Percentiles rank a stretch among this genome's conserved stretches.
Evolutionary conservation across 2,888 invertebrate genomes (phyloP).

Genomic region (Ormyrus labotus): DNA sequence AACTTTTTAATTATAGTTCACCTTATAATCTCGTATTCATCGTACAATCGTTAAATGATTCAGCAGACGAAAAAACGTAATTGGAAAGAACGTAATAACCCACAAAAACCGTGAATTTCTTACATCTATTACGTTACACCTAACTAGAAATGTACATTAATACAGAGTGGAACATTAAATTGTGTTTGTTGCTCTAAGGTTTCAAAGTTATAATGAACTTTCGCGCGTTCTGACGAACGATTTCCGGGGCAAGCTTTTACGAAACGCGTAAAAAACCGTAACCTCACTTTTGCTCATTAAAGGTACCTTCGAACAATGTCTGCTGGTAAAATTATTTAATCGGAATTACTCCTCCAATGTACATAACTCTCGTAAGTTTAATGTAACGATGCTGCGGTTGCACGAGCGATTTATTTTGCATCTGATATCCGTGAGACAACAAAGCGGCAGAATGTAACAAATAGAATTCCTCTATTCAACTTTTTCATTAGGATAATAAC

Average conservation of each 20-base stretch:
- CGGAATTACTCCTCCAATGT: too few species aligned
- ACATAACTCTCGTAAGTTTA: too few species aligned
- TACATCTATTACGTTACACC: slow-evolving; percentile 4
- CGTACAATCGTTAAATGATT: background rate
- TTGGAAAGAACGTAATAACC: background rate
- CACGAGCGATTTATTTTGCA: too few species aligned
- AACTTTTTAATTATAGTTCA: background rate
- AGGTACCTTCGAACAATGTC: too few species aligned
- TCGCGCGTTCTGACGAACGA: slow-evolving; percentile 4
- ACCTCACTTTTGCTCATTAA: too few species aligned
- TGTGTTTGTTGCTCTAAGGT: slow-evolving; percentile 1
- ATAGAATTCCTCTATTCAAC: too few species aligned
- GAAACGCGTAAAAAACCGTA: too few species aligned
- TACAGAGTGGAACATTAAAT: slow-evolving; percentile 11
- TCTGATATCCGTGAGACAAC: too few species aligned
- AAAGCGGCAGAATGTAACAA: too few species aligned
- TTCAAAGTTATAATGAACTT: slow-evolving; percentile 5
- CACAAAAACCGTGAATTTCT: background rate
- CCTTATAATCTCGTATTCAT: background rate
- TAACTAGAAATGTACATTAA: slow-evolving; percentile 20
- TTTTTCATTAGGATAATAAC: too few species aligned
- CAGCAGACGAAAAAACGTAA: background rate
- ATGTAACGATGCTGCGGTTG: too few species aligned
- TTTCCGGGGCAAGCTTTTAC: slow-evolving; percentile 3
- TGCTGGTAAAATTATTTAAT: too few species aligned